Evolutionary conservation across 2,888 invertebrate species (phyloP).

Genomic region (Spisula subtruncata): DNA sequence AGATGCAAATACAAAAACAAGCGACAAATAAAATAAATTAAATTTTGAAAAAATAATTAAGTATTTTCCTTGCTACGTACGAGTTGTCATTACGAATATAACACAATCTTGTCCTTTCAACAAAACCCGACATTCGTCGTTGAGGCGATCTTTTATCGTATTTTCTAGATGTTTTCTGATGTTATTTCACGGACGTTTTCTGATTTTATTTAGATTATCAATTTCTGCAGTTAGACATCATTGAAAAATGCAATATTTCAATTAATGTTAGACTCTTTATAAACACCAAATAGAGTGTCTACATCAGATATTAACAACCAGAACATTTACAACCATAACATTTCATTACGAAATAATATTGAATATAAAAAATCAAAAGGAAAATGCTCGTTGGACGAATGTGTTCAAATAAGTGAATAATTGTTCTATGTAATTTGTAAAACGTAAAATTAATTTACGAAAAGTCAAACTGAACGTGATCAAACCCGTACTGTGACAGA

Average conservation of each 20-base stretch:
- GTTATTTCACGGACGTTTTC: conserved; percentile 12
- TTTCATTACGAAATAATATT: conserved; percentile 27
- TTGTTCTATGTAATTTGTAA: conserved; percentile 39
- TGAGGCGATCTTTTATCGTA: neutral
- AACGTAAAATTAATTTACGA: conserved; percentile 37
- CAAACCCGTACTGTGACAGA: neutral
- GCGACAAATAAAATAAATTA: neutral
- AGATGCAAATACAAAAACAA: too few relatives aligned
- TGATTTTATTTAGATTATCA: conserved; percentile 41
- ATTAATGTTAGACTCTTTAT: conserved; percentile 47
- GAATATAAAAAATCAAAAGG: conserved; percentile 32
- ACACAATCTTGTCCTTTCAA: neutral
- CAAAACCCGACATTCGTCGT: neutral
- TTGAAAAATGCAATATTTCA: conserved; percentile 48
- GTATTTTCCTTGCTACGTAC: neutral
- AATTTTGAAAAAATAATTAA: neutral
- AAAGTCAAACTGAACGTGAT: conserved; percentile 24
- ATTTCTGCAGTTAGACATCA: conserved; percentile 34
- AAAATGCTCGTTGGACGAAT: conserved; percentile 25
- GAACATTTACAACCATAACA: neutral
- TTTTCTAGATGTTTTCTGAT: conserved; percentile 25
- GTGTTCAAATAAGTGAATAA: conserved; percentile 47
- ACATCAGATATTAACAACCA: conserved; percentile 43
- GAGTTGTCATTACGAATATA: neutral
- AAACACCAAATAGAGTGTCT: conserved; percentile 41